Conservation (phyloP, 2,113 vertebrate genomes). For the Calidris pugnax region DNA sequence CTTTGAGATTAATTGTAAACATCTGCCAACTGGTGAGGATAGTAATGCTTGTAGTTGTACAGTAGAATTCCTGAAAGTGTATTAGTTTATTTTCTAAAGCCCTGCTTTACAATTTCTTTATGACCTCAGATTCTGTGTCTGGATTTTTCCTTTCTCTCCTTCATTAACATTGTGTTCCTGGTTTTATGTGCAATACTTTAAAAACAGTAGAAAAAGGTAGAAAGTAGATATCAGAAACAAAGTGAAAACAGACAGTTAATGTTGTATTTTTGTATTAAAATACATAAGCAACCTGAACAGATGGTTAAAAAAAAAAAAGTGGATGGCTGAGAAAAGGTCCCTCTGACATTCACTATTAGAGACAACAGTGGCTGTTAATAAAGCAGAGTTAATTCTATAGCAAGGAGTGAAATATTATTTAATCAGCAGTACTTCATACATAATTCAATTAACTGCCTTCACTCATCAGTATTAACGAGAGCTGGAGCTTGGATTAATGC, state of each 20-base stretch:
- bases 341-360: slow-evolving; percentile 67
- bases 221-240: background rate
- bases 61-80: background rate
- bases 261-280: background rate
- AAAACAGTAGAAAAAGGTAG: background rate
- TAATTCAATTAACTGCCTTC: slow-evolving; percentile 84
- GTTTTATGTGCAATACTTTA: background rate
- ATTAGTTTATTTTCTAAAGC: background rate
- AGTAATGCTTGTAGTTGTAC: background rate
- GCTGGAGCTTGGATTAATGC: slow-evolving; percentile 73
- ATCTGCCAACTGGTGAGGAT: background rate
- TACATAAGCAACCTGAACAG: slow-evolving; percentile 44
- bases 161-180: background rate
- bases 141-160: background rate
- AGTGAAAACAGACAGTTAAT: background rate
- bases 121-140: background rate
- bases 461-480: slow-evolving; percentile 79
- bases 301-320: slow-evolving; percentile 33
- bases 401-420: slow-evolving; percentile 81
- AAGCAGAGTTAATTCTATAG: slow-evolving; percentile 73
- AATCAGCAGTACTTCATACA: slow-evolving; percentile 81
- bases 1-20: slow-evolving; percentile 2
- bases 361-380: slow-evolving; percentile 73
- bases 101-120: background rate
- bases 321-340: slow-evolving; percentile 60